Conservation (phyloP, 1,140 invertebrate genomes). For the Mercenaria mercenaria region DNA sequence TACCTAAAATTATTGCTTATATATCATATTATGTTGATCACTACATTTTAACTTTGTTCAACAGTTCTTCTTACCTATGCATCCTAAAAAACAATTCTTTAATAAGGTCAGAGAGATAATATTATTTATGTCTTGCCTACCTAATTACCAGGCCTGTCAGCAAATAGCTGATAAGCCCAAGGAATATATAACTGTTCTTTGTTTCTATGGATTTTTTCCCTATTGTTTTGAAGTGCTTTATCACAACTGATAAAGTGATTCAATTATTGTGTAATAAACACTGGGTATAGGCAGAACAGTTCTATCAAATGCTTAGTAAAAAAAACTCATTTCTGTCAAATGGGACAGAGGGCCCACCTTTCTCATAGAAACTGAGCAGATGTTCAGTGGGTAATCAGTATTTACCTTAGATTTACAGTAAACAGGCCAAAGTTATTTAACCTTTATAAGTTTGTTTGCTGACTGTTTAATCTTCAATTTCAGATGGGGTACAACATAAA, state of each 20-base stretch:
- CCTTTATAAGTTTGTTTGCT: background rate
- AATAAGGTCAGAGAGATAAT: no score
- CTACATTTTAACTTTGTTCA: no score
- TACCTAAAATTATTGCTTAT: no score
- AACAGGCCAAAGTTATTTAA: background rate
- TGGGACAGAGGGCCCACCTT: background rate
- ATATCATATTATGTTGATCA: no score
- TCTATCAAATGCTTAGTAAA: slow-evolving; percentile 7
- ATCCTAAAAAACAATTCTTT: no score
- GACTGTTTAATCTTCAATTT: no score
- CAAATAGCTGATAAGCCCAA: slow-evolving; percentile 14
- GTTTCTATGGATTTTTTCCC: background rate
- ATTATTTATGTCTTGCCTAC: background rate
- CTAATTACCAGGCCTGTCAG: slow-evolving; percentile 1
- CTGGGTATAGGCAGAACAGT: background rate
- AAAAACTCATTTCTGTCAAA: background rate
- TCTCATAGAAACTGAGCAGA: background rate
- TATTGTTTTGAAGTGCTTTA: background rate
- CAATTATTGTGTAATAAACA: slow-evolving; percentile 11
- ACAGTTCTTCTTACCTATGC: no score
- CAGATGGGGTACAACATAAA: no score
- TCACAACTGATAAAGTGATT: background rate
- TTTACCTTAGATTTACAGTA: background rate
- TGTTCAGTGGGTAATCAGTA: background rate
- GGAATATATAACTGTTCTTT: slow-evolving; percentile 1